phyloP scores from a whole-genome alignment of 2,888 invertebrate species.

The Argynnis bischoffii region DNA sequence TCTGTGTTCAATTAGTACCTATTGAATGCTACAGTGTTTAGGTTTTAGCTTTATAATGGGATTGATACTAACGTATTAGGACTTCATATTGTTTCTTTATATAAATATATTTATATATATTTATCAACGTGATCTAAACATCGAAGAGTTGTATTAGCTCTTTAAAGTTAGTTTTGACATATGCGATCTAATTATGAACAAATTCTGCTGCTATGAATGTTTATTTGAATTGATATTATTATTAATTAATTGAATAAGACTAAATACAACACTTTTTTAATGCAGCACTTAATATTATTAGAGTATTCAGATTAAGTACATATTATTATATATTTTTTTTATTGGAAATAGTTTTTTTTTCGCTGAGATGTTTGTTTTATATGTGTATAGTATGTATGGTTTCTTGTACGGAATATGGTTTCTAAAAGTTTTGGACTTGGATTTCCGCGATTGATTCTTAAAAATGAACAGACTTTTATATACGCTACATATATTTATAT shows the following conservation, averaged over 20 bases:
- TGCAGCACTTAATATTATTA: constrained; percentile 11
- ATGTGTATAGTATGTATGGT: no score
- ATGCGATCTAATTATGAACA: constrained; percentile 11
- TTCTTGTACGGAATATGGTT: no score
- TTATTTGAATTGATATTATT: constrained; percentile 16
- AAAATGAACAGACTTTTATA: no score
- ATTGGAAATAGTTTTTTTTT: constrained; percentile 7
- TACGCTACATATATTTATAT: no score
- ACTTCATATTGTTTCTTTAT: constrained; percentile 19
- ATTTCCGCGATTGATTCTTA: no score
- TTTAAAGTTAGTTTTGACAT: constrained; percentile 8
- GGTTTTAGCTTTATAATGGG: constrained; percentile 26
- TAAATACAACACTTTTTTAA: constrained; percentile 12
- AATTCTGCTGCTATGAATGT: constrained; percentile 4
- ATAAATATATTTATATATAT: not conserved
- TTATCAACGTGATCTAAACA: constrained; percentile 28
- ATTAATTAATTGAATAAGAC: constrained; percentile 13
- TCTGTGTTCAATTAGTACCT: constrained; percentile 38
- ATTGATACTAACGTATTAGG: constrained; percentile 29
- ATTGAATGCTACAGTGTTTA: constrained; percentile 29
- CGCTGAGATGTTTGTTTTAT: no score
- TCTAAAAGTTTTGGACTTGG: no score
- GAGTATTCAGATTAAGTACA: not conserved
- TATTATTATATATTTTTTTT: constrained; percentile 4
- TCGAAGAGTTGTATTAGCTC: constrained; percentile 25